Evolutionary conservation across 2,797 vertebrate species (phyloP).

Genomic region (Intellagama lesueurii): DNA sequence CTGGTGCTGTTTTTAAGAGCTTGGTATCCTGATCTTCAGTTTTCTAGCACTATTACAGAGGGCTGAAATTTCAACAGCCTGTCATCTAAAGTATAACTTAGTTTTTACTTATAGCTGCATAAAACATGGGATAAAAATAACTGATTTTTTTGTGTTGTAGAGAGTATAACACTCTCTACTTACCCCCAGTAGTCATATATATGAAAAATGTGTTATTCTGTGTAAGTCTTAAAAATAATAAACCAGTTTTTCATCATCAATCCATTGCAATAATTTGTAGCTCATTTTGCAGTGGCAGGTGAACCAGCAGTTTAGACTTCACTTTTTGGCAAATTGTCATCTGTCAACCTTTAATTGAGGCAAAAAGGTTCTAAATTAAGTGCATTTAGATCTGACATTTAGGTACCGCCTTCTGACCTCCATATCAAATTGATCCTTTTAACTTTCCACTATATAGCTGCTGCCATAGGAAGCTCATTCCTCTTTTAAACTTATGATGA

Average conservation of each 20-base stretch:
- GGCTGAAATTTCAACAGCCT: not conserved
- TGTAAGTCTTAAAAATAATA: not conserved
- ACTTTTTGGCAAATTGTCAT: not conserved
- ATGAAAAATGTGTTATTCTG: not conserved
- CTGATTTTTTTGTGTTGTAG: not conserved
- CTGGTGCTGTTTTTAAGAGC: not conserved
- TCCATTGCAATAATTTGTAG: not conserved
- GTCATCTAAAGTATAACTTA: not conserved
- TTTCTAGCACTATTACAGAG: not conserved
- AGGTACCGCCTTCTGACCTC: slow-evolving; percentile 35
- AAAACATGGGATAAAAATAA: slow-evolving; percentile 10
- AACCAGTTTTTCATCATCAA: not conserved
- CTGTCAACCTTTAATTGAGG: slow-evolving; percentile 11
- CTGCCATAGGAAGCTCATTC: slow-evolving; percentile 58
- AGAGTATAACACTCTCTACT: not conserved
- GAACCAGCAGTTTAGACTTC: slow-evolving; percentile 11
- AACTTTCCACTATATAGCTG: slow-evolving; percentile 35
- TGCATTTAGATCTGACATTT: slow-evolving; percentile 38
- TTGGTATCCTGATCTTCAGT: not conserved
- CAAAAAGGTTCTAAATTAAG: slow-evolving; percentile 30
- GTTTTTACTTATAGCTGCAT: not conserved
- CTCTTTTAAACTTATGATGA: slow-evolving; percentile 47
- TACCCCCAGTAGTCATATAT: not conserved
- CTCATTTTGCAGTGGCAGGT: slow-evolving; percentile 32
- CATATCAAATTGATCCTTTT: slow-evolving; percentile 44